Evolutionary conservation across 2,797 vertebrate genomes (phyloP), one percentile per base, ranked within the genome.

Genomic region (Buceros bicornis): DNA sequence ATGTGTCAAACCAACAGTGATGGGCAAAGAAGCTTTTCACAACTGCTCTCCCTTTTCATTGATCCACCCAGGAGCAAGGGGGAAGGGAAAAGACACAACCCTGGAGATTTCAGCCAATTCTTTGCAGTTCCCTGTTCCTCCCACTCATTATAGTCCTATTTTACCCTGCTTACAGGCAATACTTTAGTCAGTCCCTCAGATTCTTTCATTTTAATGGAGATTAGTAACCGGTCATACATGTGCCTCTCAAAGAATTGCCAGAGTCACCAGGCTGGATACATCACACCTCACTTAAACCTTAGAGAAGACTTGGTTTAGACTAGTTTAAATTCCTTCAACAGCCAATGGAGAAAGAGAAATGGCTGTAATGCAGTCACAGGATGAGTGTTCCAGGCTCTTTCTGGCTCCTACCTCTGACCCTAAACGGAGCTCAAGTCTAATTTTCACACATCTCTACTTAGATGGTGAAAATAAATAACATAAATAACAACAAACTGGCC

Each of bases 1-100:
- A 73, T 54, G 64, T 93, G 93, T 91, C 95, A 96, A 93, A 93
- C 70, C 48, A 92, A 54, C 16, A 85, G 67, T 35, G 81, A 95
- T 15, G 35, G 79, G 90, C 48, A 66, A 77, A 92, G 87, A 94
- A 87, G 74, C 61, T 88, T 70, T 74, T 70, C 28, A 70, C 61
- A 91, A 93, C 37, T 70, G 66, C 60, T 72, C 67, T 89, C 60
- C 62, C 54, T 37, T 70, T 54, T 81, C 61, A 50, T 13, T 47
- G 84, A 96, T 85, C 67, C 56, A 82, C 66, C 43, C 77, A 84
- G 70, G 80, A 84, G 66, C 40, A 89, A 87, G 60, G 77, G 88
- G 88, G 83, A 80, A 87, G 88, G 86, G 78, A 82, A 79, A 45
- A 79, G 40, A 79, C 51, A 91, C 78, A 92, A 47, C 28, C 40